Evolutionary conservation across 1,140 invertebrate genomes (phyloP).

Genomic region (Harlomillsia oculata): DNA sequence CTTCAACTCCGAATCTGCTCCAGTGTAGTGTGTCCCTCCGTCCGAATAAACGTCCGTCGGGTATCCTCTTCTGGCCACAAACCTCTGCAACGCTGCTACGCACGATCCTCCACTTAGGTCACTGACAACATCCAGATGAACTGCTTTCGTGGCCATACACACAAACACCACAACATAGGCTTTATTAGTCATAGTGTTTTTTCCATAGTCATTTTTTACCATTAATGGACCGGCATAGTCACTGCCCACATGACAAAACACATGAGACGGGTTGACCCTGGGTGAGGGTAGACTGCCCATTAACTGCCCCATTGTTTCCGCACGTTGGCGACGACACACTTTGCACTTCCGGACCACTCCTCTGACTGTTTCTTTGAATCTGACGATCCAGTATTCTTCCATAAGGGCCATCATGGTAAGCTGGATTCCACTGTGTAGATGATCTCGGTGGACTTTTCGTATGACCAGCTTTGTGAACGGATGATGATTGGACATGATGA

Average conservation of each 20-base stretch:
- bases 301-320: constrained; percentile 25
- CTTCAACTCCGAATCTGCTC: constrained; percentile 32
- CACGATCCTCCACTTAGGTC: constrained; percentile 41
- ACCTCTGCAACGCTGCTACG: constrained; percentile 39
- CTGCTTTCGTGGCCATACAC: constrained; percentile 41
- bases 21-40: constrained; percentile 42
- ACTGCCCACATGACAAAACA: constrained; percentile 39
- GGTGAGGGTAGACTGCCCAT: constrained; percentile 38
- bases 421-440: constrained; percentile 39
- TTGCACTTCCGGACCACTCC: constrained; percentile 23
- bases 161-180: constrained; percentile 42
- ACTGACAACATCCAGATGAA: constrained; percentile 41
- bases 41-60: constrained; percentile 39
- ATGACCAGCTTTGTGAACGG: constrained; percentile 38
- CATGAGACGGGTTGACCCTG: constrained; percentile 33
- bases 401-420: constrained; percentile 26
- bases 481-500: constrained; percentile 36
- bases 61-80: constrained; percentile 37
- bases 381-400: constrained; percentile 34
- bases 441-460: constrained; percentile 36
- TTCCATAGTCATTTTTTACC: constrained; percentile 33
- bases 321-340: constrained; percentile 24
- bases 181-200: constrained; percentile 37
- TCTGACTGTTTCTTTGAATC: constrained; percentile 7
- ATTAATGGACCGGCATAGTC: constrained; percentile 42